Conservation (phyloP, 2,888 invertebrate genomes). For the Limnephilus rhombicus region DNA sequence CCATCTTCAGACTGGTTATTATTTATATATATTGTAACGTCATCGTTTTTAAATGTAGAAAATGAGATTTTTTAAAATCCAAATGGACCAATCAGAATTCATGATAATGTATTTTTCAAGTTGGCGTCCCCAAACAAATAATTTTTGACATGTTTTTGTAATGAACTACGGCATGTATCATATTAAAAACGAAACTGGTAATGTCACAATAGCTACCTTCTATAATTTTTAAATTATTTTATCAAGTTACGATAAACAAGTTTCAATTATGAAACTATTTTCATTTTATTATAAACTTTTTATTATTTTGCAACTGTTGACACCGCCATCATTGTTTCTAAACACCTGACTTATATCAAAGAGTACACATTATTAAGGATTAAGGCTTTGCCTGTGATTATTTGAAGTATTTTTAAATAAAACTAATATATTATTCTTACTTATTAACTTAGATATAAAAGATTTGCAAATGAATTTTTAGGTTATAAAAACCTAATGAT, state of each 20-base stretch:
- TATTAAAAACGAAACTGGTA: not conserved
- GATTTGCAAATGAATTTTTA: not conserved
- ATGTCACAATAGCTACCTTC: not conserved
- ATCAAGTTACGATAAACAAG: no score
- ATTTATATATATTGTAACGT: no score
- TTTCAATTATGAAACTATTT: no score
- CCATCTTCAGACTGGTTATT: no score
- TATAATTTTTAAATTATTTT: no score
- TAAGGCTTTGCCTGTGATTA: constrained; percentile 44
- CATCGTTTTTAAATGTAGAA: not conserved
- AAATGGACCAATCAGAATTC: not conserved
- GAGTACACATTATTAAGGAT: not conserved
- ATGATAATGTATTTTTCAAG: not conserved
- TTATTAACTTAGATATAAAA: not conserved
- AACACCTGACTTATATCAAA: not conserved
- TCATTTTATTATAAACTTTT: not conserved
- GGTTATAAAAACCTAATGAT: not conserved
- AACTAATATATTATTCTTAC: constrained; percentile 26
- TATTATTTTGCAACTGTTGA: not conserved
- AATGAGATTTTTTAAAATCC: not conserved
- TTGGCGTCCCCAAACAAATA: not conserved
- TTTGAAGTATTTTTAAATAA: constrained; percentile 32
- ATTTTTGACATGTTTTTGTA: not conserved
- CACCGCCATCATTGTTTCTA: not conserved
- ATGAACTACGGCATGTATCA: not conserved